These are phyloP conservation scores for Hylaeus anthracinus DNA, from an alignment of 1,140 invertebrate species.

Conservation along the genomic window DNA sequence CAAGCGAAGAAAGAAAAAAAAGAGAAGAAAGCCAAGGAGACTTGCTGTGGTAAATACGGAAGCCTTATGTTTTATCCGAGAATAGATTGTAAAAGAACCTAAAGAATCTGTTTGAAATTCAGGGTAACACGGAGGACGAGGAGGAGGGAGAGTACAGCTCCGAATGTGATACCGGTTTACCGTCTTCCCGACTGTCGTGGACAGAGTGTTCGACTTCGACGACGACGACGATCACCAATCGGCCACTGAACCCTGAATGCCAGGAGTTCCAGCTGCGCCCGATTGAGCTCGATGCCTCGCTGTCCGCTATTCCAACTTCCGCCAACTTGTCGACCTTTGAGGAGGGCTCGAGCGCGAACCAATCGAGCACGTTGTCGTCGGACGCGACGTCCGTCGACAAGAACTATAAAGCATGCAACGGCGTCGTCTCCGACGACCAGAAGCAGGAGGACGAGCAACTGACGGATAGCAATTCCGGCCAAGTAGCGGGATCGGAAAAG, in stretches of 20 bases:
- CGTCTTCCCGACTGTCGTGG: slow-evolving; percentile 58
- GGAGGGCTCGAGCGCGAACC: not conserved
- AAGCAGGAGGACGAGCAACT: not conserved
- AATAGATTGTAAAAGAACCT: too few species aligned
- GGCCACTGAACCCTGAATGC: slow-evolving; percentile 77
- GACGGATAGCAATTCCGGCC: not conserved
- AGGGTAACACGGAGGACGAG: slow-evolving; percentile 70
- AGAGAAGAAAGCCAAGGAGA: slow-evolving; percentile 74
- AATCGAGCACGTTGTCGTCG: slow-evolving; percentile 3
- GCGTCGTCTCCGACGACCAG: not conserved
- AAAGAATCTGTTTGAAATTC: not conserved
- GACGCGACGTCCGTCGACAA: not conserved
- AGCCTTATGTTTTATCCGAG: not conserved
- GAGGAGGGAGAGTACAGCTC: slow-evolving; percentile 76
- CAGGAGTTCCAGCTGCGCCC: slow-evolving; percentile 75
- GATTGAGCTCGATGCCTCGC: slow-evolving; percentile 20
- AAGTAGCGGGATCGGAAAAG: not conserved
- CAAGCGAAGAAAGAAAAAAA: slow-evolving; percentile 78
- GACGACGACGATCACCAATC: slow-evolving; percentile 54
- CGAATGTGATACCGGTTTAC: slow-evolving; percentile 70
- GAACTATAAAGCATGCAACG: slow-evolving; percentile 8
- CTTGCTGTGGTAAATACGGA: slow-evolving; percentile 64
- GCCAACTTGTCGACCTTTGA: slow-evolving; percentile 10
- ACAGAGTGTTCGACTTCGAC: slow-evolving; percentile 32
- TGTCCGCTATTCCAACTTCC: slow-evolving; percentile 1